Evolutionary conservation across 2,113 vertebrate genomes (phyloP), one percentile per base, ranked within the genome.

Genomic region (Scartelaos histophorus): DNA sequence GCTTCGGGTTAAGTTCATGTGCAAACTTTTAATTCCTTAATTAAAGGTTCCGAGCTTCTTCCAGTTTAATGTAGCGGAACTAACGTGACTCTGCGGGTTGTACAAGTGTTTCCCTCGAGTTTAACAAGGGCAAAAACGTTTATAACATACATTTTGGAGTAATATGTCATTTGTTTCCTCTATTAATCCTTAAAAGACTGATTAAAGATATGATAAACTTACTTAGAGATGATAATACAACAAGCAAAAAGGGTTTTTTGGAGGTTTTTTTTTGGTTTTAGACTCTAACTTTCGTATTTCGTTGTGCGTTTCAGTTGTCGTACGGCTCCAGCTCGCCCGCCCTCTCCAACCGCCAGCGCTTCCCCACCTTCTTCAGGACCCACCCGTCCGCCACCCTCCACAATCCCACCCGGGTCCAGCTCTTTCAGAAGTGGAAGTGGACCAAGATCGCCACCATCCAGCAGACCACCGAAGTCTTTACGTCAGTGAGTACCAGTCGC

Each of bases 391-490:
- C 96, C 81, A 97, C 95, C 0, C 92, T 96, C 66, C 96, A 96
- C 90, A 97, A 97, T 78, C 96, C 96, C 34, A 97, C 96, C 7
- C 93, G 96, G 0, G 96, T 96, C 69, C 95, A 95, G 78, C 95
- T 96, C 61, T 97, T 97, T 84, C 94, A 95, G 80, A 96, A 96
- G 88, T 97, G 95, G 95, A 95, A 95, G 46, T 97, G 96, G 96
- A 96, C 94, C 83, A 96, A 95, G 92, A 97, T 97, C 0, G 96
- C 96, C 74, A 97, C 96, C 86, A 97, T 97, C 89, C 95, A 97
- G 87, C 96, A 97, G 90, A 97, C 95, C 73, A 96, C 96, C 0
- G 96, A 97, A 85, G 96, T 97, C 78, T 97, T 97, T 86, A 97
- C 96, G 4, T 97, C 96, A 74, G 96, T 97, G 78, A 89, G 95